Evolutionary conservation across 2,113 vertebrate genomes (phyloP), one percentile per base, ranked within the genome.

Genomic region (Dipodomys ordii): DNA sequence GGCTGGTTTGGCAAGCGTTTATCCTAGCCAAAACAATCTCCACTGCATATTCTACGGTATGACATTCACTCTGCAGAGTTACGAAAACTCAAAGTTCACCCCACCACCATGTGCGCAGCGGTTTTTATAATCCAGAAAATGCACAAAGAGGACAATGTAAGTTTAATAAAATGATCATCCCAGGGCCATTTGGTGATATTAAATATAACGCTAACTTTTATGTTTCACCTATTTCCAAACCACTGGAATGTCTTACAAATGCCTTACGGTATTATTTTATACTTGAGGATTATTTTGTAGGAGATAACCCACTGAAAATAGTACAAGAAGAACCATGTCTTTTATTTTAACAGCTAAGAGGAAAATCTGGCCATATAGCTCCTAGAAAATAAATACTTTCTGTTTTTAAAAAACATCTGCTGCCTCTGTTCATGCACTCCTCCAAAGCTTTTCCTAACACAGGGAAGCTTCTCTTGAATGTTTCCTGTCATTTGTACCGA

Each of bases 21-120:
- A 60, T 53, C 85, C 65, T 64, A 74, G 85, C 57, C 53, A 78
- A 89, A 96, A 90, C 90, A 93, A 68, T 67, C 84, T 74, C 65
- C 1, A 28, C 28, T 57, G 2, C 65, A 32, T 22, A 46, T 15
- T 71, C 88, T 4, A 5, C 19, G 7, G 65, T 35, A 64, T 0
- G 30, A 64, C 32, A 6, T 46, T 22, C 10, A 32, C 23, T 32
- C 67, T 0, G 11, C 72, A 39, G 2, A n/a, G 53, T 64, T 30
- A 69, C 32, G 0, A 22, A 88, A 69, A 67, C 7, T 35, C 53
- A 90, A 62, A 68, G 23, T 5, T 32, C 25, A 62, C 57, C 1
- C 3, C 16, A 44, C 22, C 57, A 53, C 44, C n/a, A 12, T 0
- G 6, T 46, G 16, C 7, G 44, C 0, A 71, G n/a, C 5, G 1